These are phyloP conservation scores for Lomographa bimaculata DNA, from an alignment of 2,888 invertebrate species.

Conservation along the genomic window DNA sequence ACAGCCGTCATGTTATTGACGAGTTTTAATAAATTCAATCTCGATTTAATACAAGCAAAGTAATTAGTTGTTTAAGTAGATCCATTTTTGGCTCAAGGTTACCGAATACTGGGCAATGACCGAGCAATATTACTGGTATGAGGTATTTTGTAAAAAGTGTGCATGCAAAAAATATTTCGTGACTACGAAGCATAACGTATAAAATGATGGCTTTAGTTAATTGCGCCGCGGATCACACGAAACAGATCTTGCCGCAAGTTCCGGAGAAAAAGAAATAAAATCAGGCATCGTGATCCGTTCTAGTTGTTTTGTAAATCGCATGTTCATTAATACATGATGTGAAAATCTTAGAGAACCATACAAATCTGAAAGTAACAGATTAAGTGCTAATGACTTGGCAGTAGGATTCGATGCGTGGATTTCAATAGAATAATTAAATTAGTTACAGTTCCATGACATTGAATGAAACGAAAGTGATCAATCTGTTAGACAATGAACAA, in stretches of 20 bases:
- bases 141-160: conserved; percentile 22
- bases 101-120: conserved; percentile 34
- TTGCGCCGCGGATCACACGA: conserved; percentile 60
- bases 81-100: conserved; percentile 32
- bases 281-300: conserved; percentile 59
- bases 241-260: conserved; percentile 64
- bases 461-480: too few species aligned
- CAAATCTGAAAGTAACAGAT: neutral
- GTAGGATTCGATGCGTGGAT: too few species aligned
- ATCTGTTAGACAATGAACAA: too few species aligned
- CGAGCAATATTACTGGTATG: conserved; percentile 26
- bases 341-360: conserved; percentile 30
- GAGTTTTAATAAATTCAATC: conserved; percentile 16
- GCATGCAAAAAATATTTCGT: conserved; percentile 47
- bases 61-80: conserved; percentile 17
- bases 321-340: conserved; percentile 41
- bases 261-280: conserved; percentile 52
- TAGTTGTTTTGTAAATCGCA: conserved; percentile 57
- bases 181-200: conserved; percentile 64
- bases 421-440: too few species aligned
- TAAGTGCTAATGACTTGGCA: too few species aligned
- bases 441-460: too few species aligned
- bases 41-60: conserved; percentile 19
- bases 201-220: conserved; percentile 59
- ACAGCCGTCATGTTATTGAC: conserved; percentile 14